Base-by-base conservation (phyloP, 2,888 invertebrate genomes). In the Hypselothyrea guttata region DNA sequence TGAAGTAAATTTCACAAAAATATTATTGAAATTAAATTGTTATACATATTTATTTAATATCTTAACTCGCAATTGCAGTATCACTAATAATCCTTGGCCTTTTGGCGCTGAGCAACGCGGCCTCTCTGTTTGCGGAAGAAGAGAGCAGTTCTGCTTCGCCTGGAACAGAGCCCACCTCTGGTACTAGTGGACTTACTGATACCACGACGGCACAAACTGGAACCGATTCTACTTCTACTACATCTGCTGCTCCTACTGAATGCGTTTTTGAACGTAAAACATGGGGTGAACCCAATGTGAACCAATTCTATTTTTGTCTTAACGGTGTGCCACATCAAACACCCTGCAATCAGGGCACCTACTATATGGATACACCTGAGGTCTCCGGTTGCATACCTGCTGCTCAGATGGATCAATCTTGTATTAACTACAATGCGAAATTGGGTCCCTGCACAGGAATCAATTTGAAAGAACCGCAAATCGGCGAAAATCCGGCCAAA, bases 341-440 rank as follows among this genome's bases (percentile, higher is more conserved):
- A 1, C 0, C 12, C 0, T 82, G 81, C 58, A 45, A 57, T 0
- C 11, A 38, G 0, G 51, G 13, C 3, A n/a, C 0, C 1, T 83
- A 64, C 30, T 82, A 37, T 54, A 69, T 78, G 16, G 55, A 42
- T 1, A 82, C 83, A 9, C 44, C 7, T 4, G 64, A 65, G 3
- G 11, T 61, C 1, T 38, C 44, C 1, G 81, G 81, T 27, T 82
- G 81, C 35, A 11, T 84, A 12, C 57, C 65, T 7, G 41, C 38
- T 0, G 7, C 1, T 0, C 4, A 53, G 12, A 61, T 82, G 57
- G 1, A 62, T 28, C 49, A 72, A 0, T 27, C 18, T 3, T 82
- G 81, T 41, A 52, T 73, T 2, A 84, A 82, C 31, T 3, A 38
- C 15, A 40, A 61, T 4, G 4, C 48, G 9, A 18, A 1, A 1